A percentile compares a stretch with the other conserved stretches of the same genome.
Conservation (phyloP, 2,797 vertebrate species). For the Helostoma temminkii region DNA sequence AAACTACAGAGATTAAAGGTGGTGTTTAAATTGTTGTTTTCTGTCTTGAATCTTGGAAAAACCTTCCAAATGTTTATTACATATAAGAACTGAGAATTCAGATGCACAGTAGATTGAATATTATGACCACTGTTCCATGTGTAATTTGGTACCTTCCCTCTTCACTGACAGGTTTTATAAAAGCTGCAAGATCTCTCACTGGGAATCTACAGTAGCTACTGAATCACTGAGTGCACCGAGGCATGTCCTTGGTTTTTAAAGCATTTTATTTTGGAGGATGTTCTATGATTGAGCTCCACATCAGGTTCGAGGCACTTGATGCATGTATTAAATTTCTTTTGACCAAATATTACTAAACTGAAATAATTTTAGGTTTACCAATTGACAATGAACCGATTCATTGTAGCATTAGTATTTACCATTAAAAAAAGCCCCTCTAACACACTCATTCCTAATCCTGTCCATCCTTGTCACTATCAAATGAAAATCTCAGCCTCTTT, state of each 20-base stretch:
- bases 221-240: too few relatives aligned
- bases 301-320: too few relatives aligned
- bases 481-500: too few relatives aligned
- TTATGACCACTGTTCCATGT: neutral
- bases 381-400: neutral
- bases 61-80: neutral
- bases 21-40: neutral
- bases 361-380: neutral
- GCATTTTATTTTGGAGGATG: neutral
- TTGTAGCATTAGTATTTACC: too few relatives aligned
- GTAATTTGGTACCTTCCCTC: too few relatives aligned
- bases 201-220: neutral
- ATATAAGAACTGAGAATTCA: neutral
- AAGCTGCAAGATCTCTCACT: neutral
- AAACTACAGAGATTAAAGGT: slow-evolving; percentile 17
- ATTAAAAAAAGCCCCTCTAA: too few relatives aligned
- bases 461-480: too few relatives aligned
- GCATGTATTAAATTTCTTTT: neutral
- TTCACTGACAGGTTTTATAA: too few relatives aligned
- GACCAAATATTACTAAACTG: neutral
- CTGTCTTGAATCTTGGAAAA: neutral
- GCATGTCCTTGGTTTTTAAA: too few relatives aligned
- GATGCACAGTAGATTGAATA: neutral
- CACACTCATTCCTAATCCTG: too few relatives aligned
- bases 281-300: neutral